phyloP scores from a whole-genome alignment of 2,113 vertebrate species.

The Xerus inauris region DNA sequence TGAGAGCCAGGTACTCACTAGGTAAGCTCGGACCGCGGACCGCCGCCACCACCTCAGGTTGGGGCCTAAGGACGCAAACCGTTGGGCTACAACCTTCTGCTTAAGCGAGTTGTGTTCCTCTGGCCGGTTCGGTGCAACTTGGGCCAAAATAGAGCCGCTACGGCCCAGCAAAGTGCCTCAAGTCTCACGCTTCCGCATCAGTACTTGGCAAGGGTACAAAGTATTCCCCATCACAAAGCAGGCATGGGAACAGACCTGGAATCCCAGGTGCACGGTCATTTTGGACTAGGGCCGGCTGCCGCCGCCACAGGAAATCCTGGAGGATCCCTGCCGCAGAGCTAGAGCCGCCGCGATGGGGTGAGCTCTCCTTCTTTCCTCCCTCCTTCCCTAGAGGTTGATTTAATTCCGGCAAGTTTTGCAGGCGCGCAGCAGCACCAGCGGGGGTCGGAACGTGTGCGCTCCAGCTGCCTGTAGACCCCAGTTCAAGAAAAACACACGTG shows the following conservation, averaged over 20 bases:
- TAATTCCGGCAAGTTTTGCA: conserved; percentile 59
- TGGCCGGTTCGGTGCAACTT: neutral
- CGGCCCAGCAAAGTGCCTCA: neutral
- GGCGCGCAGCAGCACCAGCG: neutral
- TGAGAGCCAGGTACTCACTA: accelerated
- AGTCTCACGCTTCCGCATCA: neutral
- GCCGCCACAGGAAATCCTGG: neutral
- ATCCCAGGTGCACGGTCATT: conserved; percentile 79
- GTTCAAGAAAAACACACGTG: conserved; percentile 26
- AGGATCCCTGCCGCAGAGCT: neutral
- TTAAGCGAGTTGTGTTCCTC: neutral
- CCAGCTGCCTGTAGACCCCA: conserved; percentile 56
- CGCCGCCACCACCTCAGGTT: neutral
- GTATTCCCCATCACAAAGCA: neutral
- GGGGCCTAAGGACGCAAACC: neutral
- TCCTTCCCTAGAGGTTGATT: neutral
- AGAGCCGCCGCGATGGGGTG: neutral
- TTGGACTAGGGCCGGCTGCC: conserved; percentile 74
- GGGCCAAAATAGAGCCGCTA: neutral
- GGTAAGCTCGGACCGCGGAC: neutral
- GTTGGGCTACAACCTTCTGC: neutral
- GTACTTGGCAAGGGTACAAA: neutral
- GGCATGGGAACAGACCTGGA: neutral
- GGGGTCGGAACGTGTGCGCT: neutral
- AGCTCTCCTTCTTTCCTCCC: neutral